Conservation (phyloP, 2,113 vertebrate genomes). For the Bombycilla garrulus region DNA sequence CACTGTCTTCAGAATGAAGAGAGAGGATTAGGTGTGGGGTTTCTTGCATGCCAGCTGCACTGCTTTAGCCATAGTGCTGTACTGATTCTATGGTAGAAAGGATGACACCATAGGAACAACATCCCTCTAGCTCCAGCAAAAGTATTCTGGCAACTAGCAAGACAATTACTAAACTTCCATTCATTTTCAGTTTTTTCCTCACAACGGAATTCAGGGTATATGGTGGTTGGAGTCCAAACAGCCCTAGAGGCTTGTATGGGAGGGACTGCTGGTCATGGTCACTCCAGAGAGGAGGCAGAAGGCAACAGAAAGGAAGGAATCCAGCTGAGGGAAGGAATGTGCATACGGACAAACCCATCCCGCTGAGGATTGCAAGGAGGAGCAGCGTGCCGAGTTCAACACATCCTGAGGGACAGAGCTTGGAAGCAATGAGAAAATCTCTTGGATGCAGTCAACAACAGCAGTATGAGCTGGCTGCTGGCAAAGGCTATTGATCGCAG, state of each 20-base stretch:
- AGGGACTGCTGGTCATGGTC: background rate
- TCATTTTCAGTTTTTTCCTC: background rate
- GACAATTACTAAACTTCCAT: background rate
- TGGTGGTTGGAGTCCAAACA: background rate
- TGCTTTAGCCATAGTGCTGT: background rate
- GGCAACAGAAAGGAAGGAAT: background rate
- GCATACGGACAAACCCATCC: background rate
- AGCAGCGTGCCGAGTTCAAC: background rate
- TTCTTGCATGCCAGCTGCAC: background rate
- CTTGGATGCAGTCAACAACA: background rate
- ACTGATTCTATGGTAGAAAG: background rate
- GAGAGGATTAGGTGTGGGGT: background rate
- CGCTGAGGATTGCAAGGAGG: background rate
- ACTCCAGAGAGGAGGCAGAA: background rate
- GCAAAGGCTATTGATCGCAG: background rate
- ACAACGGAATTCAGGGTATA: constrained; percentile 12
- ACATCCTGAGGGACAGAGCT: background rate
- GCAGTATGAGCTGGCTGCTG: background rate
- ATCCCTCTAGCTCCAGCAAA: background rate
- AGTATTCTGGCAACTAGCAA: background rate
- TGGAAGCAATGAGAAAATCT: background rate
- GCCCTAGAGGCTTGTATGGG: background rate
- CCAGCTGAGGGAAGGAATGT: background rate
- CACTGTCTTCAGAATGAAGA: background rate
- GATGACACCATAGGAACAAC: constrained; percentile 8